Evolutionary conservation across 1,140 invertebrate genomes (phyloP), one percentile per base, ranked within the genome.

Genomic region (Wiebesia pumilae): DNA sequence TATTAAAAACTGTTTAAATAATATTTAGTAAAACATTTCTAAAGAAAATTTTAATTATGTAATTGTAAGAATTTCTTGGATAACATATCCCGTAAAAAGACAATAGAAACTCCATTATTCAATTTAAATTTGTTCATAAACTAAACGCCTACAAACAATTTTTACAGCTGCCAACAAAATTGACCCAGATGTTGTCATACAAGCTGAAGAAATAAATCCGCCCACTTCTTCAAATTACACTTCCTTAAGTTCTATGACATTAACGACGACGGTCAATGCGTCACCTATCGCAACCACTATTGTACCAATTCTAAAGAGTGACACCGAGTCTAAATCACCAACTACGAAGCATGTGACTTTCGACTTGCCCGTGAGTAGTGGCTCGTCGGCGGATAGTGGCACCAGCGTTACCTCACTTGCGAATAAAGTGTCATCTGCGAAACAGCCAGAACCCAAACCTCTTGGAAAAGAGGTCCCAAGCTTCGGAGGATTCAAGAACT

Each of bases 101-200:
- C 4, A 47, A 47, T 47, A 47, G 12, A 47, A 47, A 47, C 12
- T 7, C 43, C 12, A 47, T 47, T 47, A 47, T 47, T 47, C 14
- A 47, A 47, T 47, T 47, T 47, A 47, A 47, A 47, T 47, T 47
- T 7, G 14, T 47, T 47, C 6, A 67, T 30, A 33, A 67, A 30
- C 14, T 67, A 30, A 10, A 67, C 3, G 3, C 3, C 9, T 30
- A 67, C 3, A 9, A 67, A 33, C 30, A 16, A 30, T 84, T 67
- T 82, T 91, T 91, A 83, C 54, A 90, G 90, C 89, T 58, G 84
- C 91, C 0, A 93, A 88, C 30, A 91, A 90, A 88, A 93, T 94
- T 4, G 92, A 93, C 88, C 92, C 92, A 0, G 92, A 92, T 40
- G 90, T 93, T 12, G 93, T 93, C 0, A 94, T 93, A 35, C 90